phyloP scores from a whole-genome alignment of 2,888 invertebrate genomes.

The Ophion slaviceki region DNA sequence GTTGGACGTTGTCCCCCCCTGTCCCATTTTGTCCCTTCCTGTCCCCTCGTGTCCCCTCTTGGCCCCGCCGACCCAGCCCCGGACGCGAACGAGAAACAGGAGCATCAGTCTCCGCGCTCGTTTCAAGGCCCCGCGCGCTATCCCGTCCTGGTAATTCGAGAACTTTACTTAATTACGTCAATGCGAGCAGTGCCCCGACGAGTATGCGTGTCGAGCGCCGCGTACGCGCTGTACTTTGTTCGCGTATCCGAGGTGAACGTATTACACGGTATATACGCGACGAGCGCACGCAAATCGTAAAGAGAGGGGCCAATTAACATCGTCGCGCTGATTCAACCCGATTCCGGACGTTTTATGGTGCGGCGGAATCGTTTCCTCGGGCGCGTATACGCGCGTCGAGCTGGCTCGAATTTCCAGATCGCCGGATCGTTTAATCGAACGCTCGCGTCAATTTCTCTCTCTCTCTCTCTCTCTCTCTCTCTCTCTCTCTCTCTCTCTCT shows the following conservation, averaged over 20 bases:
- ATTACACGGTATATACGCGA: constrained; percentile 29
- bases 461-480: too few species aligned
- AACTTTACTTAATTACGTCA: constrained; percentile 56
- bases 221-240: constrained; percentile 1
- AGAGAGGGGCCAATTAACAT: constrained; percentile 24
- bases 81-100: constrained; percentile 27
- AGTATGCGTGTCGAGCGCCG: neutral
- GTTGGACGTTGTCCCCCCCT: neutral
- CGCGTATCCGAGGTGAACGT: constrained; percentile 11
- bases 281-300: constrained; percentile 19
- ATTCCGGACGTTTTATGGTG: neutral
- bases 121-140: neutral
- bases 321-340: neutral
- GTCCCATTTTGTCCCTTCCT: too few species aligned
- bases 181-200: neutral
- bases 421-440: too few species aligned
- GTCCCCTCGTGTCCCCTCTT: too few species aligned
- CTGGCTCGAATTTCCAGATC: too few species aligned
- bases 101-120: constrained; percentile 39
- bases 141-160: constrained; percentile 55
- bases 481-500: too few species aligned
- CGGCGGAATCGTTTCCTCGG: neutral
- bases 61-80: neutral
- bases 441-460: too few species aligned
- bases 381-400: too few species aligned